These are phyloP conservation scores for Acipenser ruthenus DNA, from an alignment of 2,797 vertebrate genomes.

Conservation along the genomic window DNA sequence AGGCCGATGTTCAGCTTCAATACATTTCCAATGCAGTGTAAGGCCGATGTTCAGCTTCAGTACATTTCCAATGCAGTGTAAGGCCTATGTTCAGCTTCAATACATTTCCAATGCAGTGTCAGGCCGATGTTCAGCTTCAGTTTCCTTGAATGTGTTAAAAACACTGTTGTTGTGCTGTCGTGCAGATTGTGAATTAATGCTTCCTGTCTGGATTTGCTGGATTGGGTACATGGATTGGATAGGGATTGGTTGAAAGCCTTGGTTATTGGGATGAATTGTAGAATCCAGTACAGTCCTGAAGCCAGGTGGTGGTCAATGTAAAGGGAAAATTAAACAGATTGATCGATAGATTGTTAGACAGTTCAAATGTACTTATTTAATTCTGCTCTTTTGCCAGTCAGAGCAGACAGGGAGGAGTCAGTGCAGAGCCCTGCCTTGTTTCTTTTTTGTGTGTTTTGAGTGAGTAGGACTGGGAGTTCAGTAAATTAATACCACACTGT, in stretches of 20 bases:
- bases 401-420: constrained; percentile 18
- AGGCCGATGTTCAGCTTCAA: too few species aligned
- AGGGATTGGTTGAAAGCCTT: constrained; percentile 36
- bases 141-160: constrained; percentile 22
- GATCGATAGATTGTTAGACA: background rate
- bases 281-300: constrained; percentile 22
- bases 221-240: constrained; percentile 58
- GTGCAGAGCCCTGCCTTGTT: constrained; percentile 13
- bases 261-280: constrained; percentile 26
- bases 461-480: constrained; percentile 8
- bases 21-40: too few species aligned
- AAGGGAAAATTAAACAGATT: background rate
- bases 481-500: constrained; percentile 4
- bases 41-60: too few species aligned
- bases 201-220: constrained; percentile 67
- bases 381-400: constrained; percentile 10
- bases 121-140: constrained; percentile 11
- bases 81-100: too few species aligned
- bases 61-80: too few species aligned
- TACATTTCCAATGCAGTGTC: too few species aligned
- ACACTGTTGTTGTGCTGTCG: constrained; percentile 55
- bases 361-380: background rate
- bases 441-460: background rate
- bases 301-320: background rate
- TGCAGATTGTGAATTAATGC: constrained; percentile 63